These are phyloP conservation scores for Oncorhynchus clarkii DNA, from an alignment of 2,113 vertebrate genomes.

Conservation along the genomic window DNA sequence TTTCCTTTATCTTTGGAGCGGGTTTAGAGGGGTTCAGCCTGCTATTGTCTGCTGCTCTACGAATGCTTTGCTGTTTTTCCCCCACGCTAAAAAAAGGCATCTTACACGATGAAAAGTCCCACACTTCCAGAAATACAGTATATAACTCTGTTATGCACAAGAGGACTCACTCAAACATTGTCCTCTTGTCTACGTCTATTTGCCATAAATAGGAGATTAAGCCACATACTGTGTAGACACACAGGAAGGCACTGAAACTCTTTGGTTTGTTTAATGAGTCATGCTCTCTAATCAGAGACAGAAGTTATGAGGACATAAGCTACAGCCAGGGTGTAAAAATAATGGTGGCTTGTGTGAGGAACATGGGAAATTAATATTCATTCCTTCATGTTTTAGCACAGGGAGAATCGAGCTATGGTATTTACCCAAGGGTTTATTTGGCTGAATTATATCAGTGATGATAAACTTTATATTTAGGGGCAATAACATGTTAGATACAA, in stretches of 20 bases:
- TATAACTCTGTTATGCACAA: not conserved
- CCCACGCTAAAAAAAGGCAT: constrained; percentile 39
- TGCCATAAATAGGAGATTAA: constrained; percentile 15
- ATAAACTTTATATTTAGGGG: no score
- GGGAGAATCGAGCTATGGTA: not conserved
- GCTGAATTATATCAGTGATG: no score
- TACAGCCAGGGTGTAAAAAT: not conserved
- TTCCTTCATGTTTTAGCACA: not conserved
- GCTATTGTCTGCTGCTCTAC: constrained; percentile 7
- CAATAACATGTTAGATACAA: no score
- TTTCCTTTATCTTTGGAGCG: constrained; percentile 16
- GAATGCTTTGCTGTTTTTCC: constrained; percentile 38
- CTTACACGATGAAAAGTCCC: not conserved
- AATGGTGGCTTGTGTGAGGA: not conserved
- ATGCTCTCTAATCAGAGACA: constrained; percentile 58
- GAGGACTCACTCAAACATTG: constrained; percentile 26
- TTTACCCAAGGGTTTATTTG: no score
- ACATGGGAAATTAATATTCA: not conserved
- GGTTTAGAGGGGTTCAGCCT: not conserved
- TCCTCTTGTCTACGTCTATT: no score
- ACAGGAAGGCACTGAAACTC: constrained; percentile 34
- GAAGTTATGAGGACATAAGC: constrained; percentile 17
- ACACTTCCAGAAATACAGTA: constrained; percentile 1
- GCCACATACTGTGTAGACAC: constrained; percentile 30
- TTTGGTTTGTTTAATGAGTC: constrained; percentile 5